phyloP scores from a whole-genome alignment of 2,113 vertebrate genomes.

The Chaetura pelagica region DNA sequence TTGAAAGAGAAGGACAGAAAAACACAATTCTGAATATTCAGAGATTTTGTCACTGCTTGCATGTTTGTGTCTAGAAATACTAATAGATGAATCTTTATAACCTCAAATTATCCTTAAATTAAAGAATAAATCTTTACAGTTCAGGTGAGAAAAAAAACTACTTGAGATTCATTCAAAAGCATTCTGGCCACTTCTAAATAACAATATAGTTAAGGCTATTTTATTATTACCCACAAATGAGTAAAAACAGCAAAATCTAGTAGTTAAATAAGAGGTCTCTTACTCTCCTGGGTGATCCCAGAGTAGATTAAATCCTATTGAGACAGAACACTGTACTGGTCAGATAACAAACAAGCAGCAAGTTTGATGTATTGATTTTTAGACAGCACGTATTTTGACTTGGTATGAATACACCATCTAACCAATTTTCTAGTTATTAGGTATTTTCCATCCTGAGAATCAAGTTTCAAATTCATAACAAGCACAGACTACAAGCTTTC shows the following conservation, averaged over 20 bases:
- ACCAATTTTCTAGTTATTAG: slow-evolving; percentile 25
- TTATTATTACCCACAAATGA: slow-evolving; percentile 54
- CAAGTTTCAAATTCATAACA: background rate
- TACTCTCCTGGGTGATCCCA: slow-evolving; percentile 50
- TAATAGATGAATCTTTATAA: background rate
- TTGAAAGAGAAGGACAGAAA: background rate
- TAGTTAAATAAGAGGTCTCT: slow-evolving; percentile 57
- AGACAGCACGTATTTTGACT: slow-evolving; percentile 54
- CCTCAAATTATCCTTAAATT: background rate
- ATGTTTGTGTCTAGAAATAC: background rate
- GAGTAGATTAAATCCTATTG: slow-evolving; percentile 32
- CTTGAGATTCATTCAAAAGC: background rate
- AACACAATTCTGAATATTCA: background rate
- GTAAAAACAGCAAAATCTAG: slow-evolving; percentile 48
- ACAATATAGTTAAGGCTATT: slow-evolving; percentile 38
- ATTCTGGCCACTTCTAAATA: background rate
- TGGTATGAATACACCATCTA: background rate
- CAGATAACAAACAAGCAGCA: slow-evolving; percentile 66
- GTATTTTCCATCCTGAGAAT: background rate
- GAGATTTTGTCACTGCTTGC: background rate
- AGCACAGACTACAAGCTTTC: background rate
- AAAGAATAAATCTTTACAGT: background rate
- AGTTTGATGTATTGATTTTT: slow-evolving; percentile 56
- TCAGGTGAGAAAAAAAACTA: background rate
- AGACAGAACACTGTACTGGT: background rate